Conservation (phyloP, 1,140 invertebrate genomes). For the Calycopis cecrops region DNA sequence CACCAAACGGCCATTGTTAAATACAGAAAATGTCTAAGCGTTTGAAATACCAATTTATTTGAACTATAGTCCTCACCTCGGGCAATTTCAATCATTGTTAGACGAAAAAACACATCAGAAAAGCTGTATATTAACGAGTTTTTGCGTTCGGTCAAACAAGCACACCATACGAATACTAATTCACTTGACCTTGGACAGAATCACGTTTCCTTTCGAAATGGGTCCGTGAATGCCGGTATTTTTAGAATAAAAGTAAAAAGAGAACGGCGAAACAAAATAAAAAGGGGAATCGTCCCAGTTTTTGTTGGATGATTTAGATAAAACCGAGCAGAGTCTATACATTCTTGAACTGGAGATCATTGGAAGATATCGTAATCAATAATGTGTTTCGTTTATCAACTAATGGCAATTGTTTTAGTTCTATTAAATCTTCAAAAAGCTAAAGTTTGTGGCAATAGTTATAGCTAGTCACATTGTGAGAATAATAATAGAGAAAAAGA, state of each 20-base stretch:
- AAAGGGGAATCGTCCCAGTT: conserved; percentile 58
- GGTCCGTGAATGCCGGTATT: conserved; percentile 67
- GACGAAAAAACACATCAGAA: conserved; percentile 45
- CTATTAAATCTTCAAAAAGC: too few species aligned
- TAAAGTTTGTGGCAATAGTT: too few species aligned
- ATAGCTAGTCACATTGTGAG: too few species aligned
- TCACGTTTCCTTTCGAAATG: conserved; percentile 73
- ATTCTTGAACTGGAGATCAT: conserved; percentile 14
- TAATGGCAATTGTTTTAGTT: too few species aligned
- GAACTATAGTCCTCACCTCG: conserved; percentile 23
- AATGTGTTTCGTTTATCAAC: too few species aligned
- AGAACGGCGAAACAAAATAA: conserved; percentile 57
- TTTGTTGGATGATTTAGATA: conserved; percentile 34
- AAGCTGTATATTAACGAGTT: conserved; percentile 63
- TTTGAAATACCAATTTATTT: too few species aligned
- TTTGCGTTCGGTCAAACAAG: conserved; percentile 67
- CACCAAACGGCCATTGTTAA: too few species aligned
- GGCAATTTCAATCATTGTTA: conserved; percentile 54
- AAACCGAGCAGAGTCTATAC: too few species aligned
- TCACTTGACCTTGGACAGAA: conserved; percentile 63
- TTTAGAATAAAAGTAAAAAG: conserved; percentile 72
- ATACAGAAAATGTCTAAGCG: too few species aligned
- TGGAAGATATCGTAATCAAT: background rate
- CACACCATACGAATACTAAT: conserved; percentile 69
- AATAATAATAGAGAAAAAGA: too few species aligned